Evolutionary conservation across 2,113 vertebrate species (phyloP), one percentile per base, ranked within the genome.

Genomic region (Coptodon bakossiorum): DNA sequence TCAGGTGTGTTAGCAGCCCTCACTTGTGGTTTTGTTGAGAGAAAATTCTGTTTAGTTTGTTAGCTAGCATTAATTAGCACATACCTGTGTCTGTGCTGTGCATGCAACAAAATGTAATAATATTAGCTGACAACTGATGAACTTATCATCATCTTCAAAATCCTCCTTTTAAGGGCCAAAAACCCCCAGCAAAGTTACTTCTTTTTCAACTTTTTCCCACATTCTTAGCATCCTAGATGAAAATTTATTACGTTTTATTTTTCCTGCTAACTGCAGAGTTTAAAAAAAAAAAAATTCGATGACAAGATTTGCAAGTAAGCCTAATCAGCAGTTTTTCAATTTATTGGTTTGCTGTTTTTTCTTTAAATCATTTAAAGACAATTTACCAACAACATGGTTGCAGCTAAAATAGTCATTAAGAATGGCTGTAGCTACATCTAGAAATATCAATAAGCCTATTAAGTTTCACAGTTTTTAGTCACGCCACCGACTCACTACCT

Each of bases 281-380:
- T 1, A 4, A n/a, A 36, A 34, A 57, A 8, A 14, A 34, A 29
- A 5, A 14, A 3, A 3, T 63, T 36, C 9, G 4, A 36, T 63
- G 4, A 63, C 31, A 36, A 43, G 36, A 71, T 71, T 71, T 71
- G 38, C 22, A 71, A 71, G n/a, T 43, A 71, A 71, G 38, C 57
- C 7, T 61, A 31, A 17, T 61, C 29, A 61, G 16, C 13, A 16
- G 27, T 59, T 59, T 59, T 57, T 13, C 19, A n/a, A 22, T 22
- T 22, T 14, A 68, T 38, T 22, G 63, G 19, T 68, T 40, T 66
- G 31, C 9, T n/a, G 17, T n/a, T 36, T 63, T 34, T 63, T 63
- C 17, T 36, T 63, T 36, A 3, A 34, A 63, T 59, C 13, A 16
- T 61, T 31, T 61, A 31, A 63, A 40, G 63, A 40, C 7, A 13